Base-by-base conservation (phyloP, 2,888 invertebrate species). In the Mechanitis messenoides region DNA sequence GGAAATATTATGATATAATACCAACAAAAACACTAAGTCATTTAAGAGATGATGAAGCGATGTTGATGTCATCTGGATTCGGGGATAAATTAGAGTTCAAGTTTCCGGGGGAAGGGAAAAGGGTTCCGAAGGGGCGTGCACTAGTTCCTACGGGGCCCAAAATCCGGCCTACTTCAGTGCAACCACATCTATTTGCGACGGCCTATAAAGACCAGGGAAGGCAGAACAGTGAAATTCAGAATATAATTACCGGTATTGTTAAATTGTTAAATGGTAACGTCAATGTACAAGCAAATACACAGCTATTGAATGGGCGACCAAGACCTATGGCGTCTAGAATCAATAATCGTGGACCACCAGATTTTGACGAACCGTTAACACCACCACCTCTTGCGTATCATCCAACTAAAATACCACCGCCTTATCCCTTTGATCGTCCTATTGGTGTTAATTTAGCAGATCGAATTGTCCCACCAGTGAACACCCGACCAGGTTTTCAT, bases 261-360 rank as follows among this genome's bases (percentile, higher is more conserved):
- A 96, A 97, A 78, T 81, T 97, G 11, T 85, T 97, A 1, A 96
- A 97, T 68, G 97, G 97, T 1, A 96, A 97, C 72, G 96, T 96
- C 0, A 96, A 96, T 72, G 95, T 96, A 0, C 95, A 94, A 77
- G 94, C 94, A 0, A 95, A 95, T 69, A 93, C 94, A 0, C 93
- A 93, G 61, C 84, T 91, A 3, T 56, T 87, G 2, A 83, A 81
- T 42, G 92, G 92, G 0, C 89, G 95, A 62, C 94, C 94, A 12
- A 87, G 95, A 12, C 95, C 95, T 0, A 85, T 94, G 72, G 92
- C 93, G 33, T 94, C 94, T 3, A 91, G 97, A 65, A 97, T 97
- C 20, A 97, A 97, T 75, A 96, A 97, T 77, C 87, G 97, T 63
- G 97, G 97, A 0, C 97, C 97, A 0, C 97, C 93, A n/a, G 93